phyloP scores from a whole-genome alignment of 2,797 vertebrate species.

The Coregonus ussuriensis region DNA sequence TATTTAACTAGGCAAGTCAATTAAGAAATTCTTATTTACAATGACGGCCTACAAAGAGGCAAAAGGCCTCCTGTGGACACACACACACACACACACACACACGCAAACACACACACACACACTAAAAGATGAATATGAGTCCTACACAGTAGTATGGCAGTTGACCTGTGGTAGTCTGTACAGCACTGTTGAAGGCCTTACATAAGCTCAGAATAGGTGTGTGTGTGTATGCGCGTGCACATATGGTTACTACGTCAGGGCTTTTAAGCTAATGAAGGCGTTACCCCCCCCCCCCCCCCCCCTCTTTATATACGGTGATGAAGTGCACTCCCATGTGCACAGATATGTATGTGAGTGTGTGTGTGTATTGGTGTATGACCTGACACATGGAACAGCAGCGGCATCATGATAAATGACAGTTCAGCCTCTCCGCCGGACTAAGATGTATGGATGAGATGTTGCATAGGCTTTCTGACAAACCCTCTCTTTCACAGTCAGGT shows the following conservation, averaged over 20 bases:
- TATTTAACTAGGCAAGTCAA: too few species aligned
- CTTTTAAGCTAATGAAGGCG: conserved; percentile 46
- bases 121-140: not conserved
- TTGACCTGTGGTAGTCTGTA: not conserved
- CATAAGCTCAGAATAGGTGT: not conserved
- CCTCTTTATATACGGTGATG: conserved; percentile 37
- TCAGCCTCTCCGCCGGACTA: conserved; percentile 6
- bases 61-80: not conserved
- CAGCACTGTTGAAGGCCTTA: not conserved
- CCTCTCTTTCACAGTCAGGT: not conserved
- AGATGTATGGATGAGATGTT: conserved; percentile 1
- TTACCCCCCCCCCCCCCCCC: conserved; percentile 37
- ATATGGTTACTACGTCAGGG: conserved; percentile 24
- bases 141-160: not conserved
- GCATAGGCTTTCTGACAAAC: conserved; percentile 11
- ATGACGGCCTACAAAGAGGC: too few species aligned
- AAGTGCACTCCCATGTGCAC: conserved; percentile 31
- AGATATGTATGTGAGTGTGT: conserved; percentile 15
- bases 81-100: conserved; percentile 22
- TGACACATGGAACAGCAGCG: not conserved
- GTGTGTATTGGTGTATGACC: conserved; percentile 32
- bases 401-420: not conserved
- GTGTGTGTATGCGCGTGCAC: not conserved
- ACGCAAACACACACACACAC: not conserved
- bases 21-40: too few species aligned